phyloP scores from a whole-genome alignment of 2,888 invertebrate species.

The Schizotus pectinicornis region DNA sequence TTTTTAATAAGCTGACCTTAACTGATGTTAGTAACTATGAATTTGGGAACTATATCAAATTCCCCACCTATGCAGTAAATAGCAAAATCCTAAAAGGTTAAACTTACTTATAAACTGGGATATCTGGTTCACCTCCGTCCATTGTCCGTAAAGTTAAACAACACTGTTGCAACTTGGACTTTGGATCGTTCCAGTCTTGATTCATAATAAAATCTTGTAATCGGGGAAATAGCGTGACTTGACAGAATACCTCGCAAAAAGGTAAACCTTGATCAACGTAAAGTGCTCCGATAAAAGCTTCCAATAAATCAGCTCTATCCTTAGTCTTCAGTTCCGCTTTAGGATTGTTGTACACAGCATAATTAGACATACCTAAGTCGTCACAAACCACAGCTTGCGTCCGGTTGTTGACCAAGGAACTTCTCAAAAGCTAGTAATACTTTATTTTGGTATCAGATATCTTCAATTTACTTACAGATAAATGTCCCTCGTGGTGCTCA shows the following conservation, averaged over 20 bases:
- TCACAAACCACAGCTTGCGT: constrained; percentile 99
- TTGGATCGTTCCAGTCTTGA: constrained; percentile 99
- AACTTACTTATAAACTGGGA: constrained; percentile 94
- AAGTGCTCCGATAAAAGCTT: constrained; percentile 95
- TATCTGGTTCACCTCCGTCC: constrained; percentile 96
- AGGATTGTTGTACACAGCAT: constrained; percentile 89
- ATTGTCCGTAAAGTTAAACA: constrained; percentile 94
- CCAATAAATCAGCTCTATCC: constrained; percentile 94
- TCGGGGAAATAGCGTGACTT: constrained; percentile 87
- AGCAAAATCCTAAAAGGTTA: too few relatives aligned
- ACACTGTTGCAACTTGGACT: constrained; percentile 98
- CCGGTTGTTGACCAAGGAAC: constrained; percentile 96
- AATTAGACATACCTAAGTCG: constrained; percentile 93
- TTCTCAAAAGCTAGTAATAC: constrained; percentile 77
- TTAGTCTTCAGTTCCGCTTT: constrained; percentile 92
- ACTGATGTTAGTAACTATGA: too few relatives aligned
- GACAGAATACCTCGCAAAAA: constrained; percentile 89
- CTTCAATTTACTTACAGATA: constrained; percentile 73
- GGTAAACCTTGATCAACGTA: constrained; percentile 96
- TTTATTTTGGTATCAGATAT: neutral
- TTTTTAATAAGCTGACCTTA: too few relatives aligned
- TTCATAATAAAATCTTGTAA: constrained; percentile 97
- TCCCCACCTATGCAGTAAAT: too few relatives aligned
- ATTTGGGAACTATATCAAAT: too few relatives aligned
- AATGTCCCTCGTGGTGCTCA: constrained; percentile 98